Percentiles rank a stretch among this genome's conserved stretches.
phyloP scores from a whole-genome alignment of 2,888 invertebrate genomes.

The Periphyllus acericola region DNA sequence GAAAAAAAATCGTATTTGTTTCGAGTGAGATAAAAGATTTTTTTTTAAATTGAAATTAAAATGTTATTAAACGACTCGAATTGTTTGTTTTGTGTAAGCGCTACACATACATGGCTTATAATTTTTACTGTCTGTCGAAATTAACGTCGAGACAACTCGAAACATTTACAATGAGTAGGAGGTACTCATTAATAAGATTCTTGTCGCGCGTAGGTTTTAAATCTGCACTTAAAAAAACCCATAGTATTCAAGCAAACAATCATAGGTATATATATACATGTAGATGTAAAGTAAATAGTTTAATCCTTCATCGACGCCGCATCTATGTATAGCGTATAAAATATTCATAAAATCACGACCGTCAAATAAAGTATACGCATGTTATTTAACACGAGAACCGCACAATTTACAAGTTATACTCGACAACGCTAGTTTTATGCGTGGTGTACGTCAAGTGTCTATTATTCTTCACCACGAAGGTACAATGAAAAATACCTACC shows the following conservation, averaged over 20 bases:
- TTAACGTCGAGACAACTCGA: not conserved
- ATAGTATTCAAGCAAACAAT: not conserved
- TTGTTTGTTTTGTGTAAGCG: not conserved
- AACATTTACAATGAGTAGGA: not conserved
- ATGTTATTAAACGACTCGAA: not conserved
- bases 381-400: slow-evolving; percentile 3
- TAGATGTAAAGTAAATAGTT: not conserved
- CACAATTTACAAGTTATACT: slow-evolving; percentile 24
- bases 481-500: not conserved
- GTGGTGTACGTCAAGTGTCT: slow-evolving; percentile 5
- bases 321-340: not conserved
- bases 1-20: not conserved
- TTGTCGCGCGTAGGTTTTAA: not conserved
- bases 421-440: not conserved
- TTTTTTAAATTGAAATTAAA: not conserved
- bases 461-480: not conserved
- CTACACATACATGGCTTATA: not conserved
- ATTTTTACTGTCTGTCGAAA: not conserved
- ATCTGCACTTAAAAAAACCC: not conserved
- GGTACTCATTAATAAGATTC: not conserved
- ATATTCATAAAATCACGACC: not conserved
- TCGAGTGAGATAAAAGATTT: not conserved
- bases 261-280: too few species aligned
- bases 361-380: not conserved
- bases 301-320: not conserved